Base-by-base conservation (phyloP, 2,113 vertebrate genomes). In the Athene cunicularia region DNA sequence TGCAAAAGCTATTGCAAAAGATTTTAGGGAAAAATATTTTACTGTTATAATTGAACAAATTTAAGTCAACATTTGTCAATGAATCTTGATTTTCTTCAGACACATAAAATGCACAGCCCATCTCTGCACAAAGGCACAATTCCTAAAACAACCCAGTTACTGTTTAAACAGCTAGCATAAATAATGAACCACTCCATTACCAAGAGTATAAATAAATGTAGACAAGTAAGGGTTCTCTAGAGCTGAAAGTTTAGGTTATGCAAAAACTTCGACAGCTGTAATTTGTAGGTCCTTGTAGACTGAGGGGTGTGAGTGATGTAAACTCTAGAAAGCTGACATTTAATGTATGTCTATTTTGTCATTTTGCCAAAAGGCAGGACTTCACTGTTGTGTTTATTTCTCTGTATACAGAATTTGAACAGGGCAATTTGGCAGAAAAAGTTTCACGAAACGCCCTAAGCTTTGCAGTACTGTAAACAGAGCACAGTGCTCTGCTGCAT, bases 171-270 rank as follows among this genome's bases (percentile, higher is more conserved):
- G 86, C 92, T 90, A 75, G 88, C 96, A 95, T 98, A 97, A 98
- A 97, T 97, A 98, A 97, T 95, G 95, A 98, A 96, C 96, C 93
- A 97, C 96, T 98, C 96, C 96, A 76, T 92, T 93, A 93, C 96
- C 37, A 64, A 86, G 96, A 97, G 93, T 93, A 95, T 98, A 98
- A 98, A 98, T 98, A 97, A 95, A 93, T 94, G 89, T 75, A 94
- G 97, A 98, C 95, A 97, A 96, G 97, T 95, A 96, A 90, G 90
- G 45, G 91, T 98, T 97, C 97, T 98, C 96, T 96, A 89, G 56
- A 98, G 94, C 97, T 93, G 96, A 97, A 98, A 97, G 98, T 98
- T 98, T 98, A 98, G 96, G 94, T 98, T 98, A 96, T 95, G 91
- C 67, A 91, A 86, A 97, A 98, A 95, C 96, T 95, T 96, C 41